Base-by-base conservation (phyloP, 2,888 invertebrate species). In the Spatulosminthurus flaviceps region DNA sequence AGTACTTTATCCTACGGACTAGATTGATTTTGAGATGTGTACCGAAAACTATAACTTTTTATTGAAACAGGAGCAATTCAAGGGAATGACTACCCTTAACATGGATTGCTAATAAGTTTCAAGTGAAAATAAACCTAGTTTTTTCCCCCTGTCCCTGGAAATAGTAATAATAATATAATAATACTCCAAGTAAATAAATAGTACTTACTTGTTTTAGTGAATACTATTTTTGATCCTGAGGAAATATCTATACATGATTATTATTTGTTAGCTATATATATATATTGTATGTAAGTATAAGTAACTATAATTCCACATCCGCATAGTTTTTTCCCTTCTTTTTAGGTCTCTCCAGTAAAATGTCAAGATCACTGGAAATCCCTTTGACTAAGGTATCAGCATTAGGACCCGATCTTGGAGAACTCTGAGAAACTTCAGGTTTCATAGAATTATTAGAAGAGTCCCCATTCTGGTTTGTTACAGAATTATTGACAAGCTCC, bases 331-430 rank as follows among this genome's bases (percentile, higher is more conserved):
- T 2, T 21, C 41, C 29, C 21, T 26, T 28, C 4, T 11, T 1
- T 42, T 75, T 74, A 11, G 67, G 22, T 22, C 74, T 74, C 29
- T 79, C 69, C 28, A 79, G 67, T 5, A 79, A 29, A 61, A 75
- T 75, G 42, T 74, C 74, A 4, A 79, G 75, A 60, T 79, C 79
- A 66, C 75, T 28, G 11, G 79, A 79, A 64, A 79, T 79, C 70
- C 74, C 74, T 67, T 69, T 75, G n/a, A 79, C 79, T 51, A 79
- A 29, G 60, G 74, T 66, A 70, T 79, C 79, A n/a, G 51, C 24
- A 51, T 79, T 66, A 60, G 43, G 51, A 11, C 19, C 29, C 19
- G 70, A n/a, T 42, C 24, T 24, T 75, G 60, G n/a, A 26, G 11
- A 19, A 75, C n/a, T 28, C 60, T 51, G 21, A n/a, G n/a, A n/a